Conservation (phyloP, 1,140 invertebrate species). For the Drosophila insularis region DNA sequence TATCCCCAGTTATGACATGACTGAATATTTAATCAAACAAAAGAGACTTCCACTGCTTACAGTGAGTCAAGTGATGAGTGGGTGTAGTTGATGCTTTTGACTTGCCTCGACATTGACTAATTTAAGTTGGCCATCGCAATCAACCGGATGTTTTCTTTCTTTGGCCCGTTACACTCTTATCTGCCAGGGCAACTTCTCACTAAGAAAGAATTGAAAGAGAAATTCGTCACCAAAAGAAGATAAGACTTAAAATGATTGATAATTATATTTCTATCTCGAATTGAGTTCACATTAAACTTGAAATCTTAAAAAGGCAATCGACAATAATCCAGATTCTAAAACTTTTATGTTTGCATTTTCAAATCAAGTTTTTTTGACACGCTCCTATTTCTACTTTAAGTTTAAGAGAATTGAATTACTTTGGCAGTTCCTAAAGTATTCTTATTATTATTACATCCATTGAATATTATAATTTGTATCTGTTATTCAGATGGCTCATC, state of each 20-base stretch:
- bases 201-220: not conserved
- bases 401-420: no score
- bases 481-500: no score
- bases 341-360: no score
- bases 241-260: not conserved
- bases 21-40: not conserved
- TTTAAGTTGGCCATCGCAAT: not conserved
- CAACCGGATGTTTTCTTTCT: not conserved
- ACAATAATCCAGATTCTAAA: not conserved
- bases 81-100: not conserved
- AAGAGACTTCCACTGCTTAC: not conserved
- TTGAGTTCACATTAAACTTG: not conserved
- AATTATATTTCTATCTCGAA: not conserved
- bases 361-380: no score
- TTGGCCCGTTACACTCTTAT: not conserved
- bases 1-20: conserved; percentile 52
- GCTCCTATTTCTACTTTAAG: no score
- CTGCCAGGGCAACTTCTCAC: not conserved
- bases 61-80: not conserved
- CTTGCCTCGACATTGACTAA: not conserved
- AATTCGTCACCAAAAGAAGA: not conserved
- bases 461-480: no score
- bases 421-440: no score
- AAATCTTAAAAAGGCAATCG: not conserved
- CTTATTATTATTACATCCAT: no score